Base-by-base conservation (phyloP, 2,113 vertebrate genomes). In the Catharus fuscescens region DNA sequence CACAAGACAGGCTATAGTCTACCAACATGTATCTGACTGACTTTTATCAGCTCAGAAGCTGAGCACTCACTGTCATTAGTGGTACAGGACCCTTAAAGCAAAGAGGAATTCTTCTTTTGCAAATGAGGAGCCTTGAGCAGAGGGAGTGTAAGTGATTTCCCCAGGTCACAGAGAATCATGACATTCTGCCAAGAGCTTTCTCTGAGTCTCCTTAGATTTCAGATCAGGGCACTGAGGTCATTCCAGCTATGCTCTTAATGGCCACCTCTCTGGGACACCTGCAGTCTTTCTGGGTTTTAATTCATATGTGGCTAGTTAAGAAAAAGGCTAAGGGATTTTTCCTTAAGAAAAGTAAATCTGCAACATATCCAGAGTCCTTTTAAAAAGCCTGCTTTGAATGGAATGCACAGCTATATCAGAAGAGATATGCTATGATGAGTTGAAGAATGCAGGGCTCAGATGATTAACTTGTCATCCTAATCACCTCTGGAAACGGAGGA, bases 401-500 rank as follows among this genome's bases (percentile, higher is more conserved):
- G 79, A 56, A 64, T 45, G 47, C 67, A 71, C 81, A 93, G 82
- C 66, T 86, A 50, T 65, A 85, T 93, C 84, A 94, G 57, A 69
- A 87, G 32, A 86, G 12, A 84, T 64, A 64, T 54, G 28, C 54
- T 66, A 72, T 32, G 80, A 86, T 76, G 60, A 93, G 80, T 44
- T 92, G 62, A 88, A 96, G 79, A 78, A 91, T 53, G 40, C 44
- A 66, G 36, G 61, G 29, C 61, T 86, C 50, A 67, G 18, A 85
- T 65, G 32, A 92, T 96, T 88, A 91, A 95, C 44, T 95, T 92
- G 81, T 91, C 78, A 82, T 77, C 56, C 69, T 95, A 92, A 62
- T 52, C 19, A 0, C 73, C 62, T 86, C 87, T 92, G 48, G 47
- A 92, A 93, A 73, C 38, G 92, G 45, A 82, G 20, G 31, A 13